Evolutionary conservation across 2,888 invertebrate species (phyloP).

Genomic region (Nomada lathburiana): DNA sequence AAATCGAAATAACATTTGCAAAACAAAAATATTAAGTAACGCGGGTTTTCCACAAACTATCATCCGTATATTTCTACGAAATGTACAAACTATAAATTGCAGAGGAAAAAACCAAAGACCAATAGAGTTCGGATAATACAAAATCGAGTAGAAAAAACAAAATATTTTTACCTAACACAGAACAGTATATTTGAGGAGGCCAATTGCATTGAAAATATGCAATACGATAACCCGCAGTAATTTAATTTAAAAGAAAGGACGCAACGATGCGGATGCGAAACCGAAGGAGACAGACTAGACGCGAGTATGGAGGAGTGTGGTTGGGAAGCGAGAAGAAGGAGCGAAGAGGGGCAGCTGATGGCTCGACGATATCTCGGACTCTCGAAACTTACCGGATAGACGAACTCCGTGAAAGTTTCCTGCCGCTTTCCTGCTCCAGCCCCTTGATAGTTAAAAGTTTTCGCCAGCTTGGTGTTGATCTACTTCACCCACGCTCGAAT

Average conservation of each 20-base stretch:
- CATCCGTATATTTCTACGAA: too few relatives aligned
- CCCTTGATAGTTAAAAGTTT: constrained; percentile 73
- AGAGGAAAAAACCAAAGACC: too few relatives aligned
- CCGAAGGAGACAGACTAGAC: constrained; percentile 20
- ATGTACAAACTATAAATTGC: too few relatives aligned
- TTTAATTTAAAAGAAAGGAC: constrained; percentile 66
- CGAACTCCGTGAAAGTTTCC: constrained; percentile 70
- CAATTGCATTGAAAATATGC: too few relatives aligned
- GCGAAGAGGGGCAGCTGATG: constrained; percentile 60
- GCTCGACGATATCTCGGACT: constrained; percentile 72
- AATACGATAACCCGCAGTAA: constrained; percentile 41
- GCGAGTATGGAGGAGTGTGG: constrained; percentile 6
- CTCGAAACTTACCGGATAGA: constrained; percentile 71
- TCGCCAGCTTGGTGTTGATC: constrained; percentile 69
- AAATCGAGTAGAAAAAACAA: too few relatives aligned
- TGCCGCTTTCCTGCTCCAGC: constrained; percentile 66
- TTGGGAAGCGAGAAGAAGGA: constrained; percentile 2
- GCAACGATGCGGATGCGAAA: constrained; percentile 32
- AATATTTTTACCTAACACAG: too few relatives aligned
- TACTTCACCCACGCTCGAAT: constrained; percentile 71
- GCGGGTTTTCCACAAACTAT: too few relatives aligned
- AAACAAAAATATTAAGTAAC: too few relatives aligned
- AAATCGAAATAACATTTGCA: too few relatives aligned
- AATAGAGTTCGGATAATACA: too few relatives aligned
- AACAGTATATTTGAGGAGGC: too few relatives aligned